Evolutionary conservation across 2,888 invertebrate species (phyloP).

Genomic region (Drosophila gaucha): DNA sequence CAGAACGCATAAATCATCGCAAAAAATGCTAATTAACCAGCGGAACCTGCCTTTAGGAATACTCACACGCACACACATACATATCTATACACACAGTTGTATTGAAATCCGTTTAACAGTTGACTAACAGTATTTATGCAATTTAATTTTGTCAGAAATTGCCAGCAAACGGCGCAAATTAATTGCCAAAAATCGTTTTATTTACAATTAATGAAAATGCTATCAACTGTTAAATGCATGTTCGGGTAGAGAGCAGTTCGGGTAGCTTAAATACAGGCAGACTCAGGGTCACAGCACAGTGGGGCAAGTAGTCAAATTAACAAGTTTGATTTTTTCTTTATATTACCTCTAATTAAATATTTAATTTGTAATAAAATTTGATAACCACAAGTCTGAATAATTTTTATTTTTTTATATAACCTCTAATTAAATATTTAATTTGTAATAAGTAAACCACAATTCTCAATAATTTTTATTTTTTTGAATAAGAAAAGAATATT

Average conservation of each 20-base stretch:
- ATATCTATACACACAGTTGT: background rate
- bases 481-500: too few relatives aligned
- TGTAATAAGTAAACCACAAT: too few relatives aligned
- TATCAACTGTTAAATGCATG: constrained; percentile 28
- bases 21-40: constrained; percentile 71
- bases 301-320: too few relatives aligned
- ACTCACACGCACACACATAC: background rate
- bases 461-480: too few relatives aligned
- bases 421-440: too few relatives aligned
- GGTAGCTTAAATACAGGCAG: background rate
- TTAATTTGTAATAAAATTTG: too few relatives aligned
- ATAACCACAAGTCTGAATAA: too few relatives aligned
- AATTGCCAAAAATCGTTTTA: constrained; percentile 62
- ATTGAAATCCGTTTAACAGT: constrained; percentile 27
- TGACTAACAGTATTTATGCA: constrained; percentile 26
- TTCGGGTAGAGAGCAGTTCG: background rate
- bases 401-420: too few relatives aligned
- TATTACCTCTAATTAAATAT: too few relatives aligned
- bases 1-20: constrained; percentile 61
- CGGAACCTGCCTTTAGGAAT: constrained; percentile 3
- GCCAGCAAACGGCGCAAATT: constrained; percentile 39
- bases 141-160: constrained; percentile 53
- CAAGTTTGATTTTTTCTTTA: too few relatives aligned
- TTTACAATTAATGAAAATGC: constrained; percentile 63
- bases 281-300: constrained; percentile 11